Base-by-base conservation (phyloP, 2,113 vertebrate species). In the Crotalus viridis region DNA sequence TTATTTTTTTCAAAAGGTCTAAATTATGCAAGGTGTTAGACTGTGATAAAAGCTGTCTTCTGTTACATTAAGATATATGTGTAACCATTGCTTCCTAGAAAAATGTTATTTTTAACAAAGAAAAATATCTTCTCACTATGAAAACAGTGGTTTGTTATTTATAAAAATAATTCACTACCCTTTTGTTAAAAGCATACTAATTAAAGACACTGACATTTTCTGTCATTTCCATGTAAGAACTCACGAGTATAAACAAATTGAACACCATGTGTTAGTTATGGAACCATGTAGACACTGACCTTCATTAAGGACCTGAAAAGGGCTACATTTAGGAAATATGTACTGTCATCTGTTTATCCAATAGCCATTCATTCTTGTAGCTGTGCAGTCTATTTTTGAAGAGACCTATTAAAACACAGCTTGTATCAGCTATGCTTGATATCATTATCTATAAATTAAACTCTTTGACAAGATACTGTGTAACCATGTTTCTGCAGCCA, bases 291-390 rank as follows among this genome's bases (percentile, higher is more conserved):
- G 87, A 55, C 92, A 90, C 0, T 2, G 0, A 90, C 74, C 64
- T 93, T 93, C 5, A 15, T 69, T 91, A 91, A 90, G 46, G 13
- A 90, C 51, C 2, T 51, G 55, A 90, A 64, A 39, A 59, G 24
- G 26, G 22, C 12, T 89, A 21, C 88, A 93, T 0, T 0, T 87
- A 51, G 61, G 91, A 51, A 22, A 1, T 26, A 64, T 43, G 54
- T 69, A 55, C n/a, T 89, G 74, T 92, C 87, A 91, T 94, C 48
- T 92, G 48, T 94, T 89, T 94, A 69, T 92, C 56, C 74, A 89
- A 24, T 10, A 74, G 55, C 17, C 86, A 46, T 64, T 59, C 90
- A 93, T 89, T 85, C 55, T 61, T 87, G 87, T n/a, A 64, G 56
- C 56, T 10, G 48, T 91, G 59, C 43, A 87, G 87, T 93, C 90